Evolutionary conservation across 2,888 invertebrate genomes (phyloP), one percentile per base, ranked within the genome.

Genomic region (Trissolcus japonicus): DNA sequence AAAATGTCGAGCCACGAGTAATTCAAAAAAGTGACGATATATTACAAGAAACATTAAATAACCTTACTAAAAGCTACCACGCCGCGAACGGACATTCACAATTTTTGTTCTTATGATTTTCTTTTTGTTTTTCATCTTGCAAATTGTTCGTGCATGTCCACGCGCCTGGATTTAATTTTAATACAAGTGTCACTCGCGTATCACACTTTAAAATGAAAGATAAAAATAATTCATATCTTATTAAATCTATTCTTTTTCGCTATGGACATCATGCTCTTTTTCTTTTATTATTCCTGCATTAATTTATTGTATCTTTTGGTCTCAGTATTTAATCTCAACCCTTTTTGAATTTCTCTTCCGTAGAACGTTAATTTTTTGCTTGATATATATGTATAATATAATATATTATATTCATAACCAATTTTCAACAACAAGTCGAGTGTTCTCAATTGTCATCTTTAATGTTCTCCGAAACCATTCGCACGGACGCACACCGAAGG

Each of bases 401-500:
- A 71, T 74, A 68, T 77, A 74, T 73, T 65, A 61, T 75, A 76
- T 68, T 76, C 40, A 74, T 66, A 78, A 78, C 66, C 68, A 60
- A 75, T 77, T 69, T 68, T 55, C 65, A 67, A 68, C 71, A 71
- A 62, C 65, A 43, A 78, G 19, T 51, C 46, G 61, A 62, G 41
- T 55, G 56, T 67, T 67, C 13, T 51, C 46, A 50, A 46, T 59
- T 60, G 50, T 59, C 19, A 60, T 51, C 62, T 65, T 63, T 55
- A 63, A 35, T 61, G 29, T 76, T 60, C 51, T 59, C 71, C 56
- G 50, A 35, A 66, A 66, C 48, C 79, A 76, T 63, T 73, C 81
- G 73, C 66, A 66, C 62, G 68, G 76, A 80, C 68, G 68, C 79
- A 79, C 79, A 80, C 69, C 80, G 75, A 77, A 76, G 57, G 66